Base-by-base conservation (phyloP, 2,113 vertebrate genomes). In the Pedetes capensis region DNA sequence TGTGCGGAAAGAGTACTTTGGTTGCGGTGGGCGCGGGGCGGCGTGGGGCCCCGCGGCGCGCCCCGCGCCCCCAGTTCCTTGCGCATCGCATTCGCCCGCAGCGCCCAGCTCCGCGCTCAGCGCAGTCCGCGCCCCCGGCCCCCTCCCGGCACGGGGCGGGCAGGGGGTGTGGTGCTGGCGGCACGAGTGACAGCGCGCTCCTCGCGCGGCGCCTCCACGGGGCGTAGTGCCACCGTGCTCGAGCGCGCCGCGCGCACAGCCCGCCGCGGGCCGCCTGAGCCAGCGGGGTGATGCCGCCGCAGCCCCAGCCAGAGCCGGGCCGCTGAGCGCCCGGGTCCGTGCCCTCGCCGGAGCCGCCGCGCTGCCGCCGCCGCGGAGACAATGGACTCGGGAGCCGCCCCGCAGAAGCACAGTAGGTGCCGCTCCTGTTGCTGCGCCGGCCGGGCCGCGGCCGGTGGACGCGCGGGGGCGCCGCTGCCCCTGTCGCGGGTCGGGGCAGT, bases 381-480 rank as follows among this genome's bases (percentile, higher is more conserved):
- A 96, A 98, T 98, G 98, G 98, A 98, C 98, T 95, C 98, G 97
- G 98, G 98, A 98, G 98, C 97, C 97, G 97, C 96, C 88, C 97
- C 98, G 49, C 98, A 96, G 96, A 98, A 98, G 96, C 98, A 98
- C 98, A 99, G 98, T 99, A 99, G 98, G 98, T 99, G 97, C 94
- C 91, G 53, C 94, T 90, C 85, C 95, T 44, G 95, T 29, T 42
- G 94, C 95, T 92, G 95, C 49, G 63, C 93, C 64, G 29, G 22
- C 17, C 5, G 87, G 94, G 83, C 89, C 78, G 55, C 14, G 55
- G 63, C 37, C 25, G 42, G 76, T 78, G 91, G 90, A 91, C 95
- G 91, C 90, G 94, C 96, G 94, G 96, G 95, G 94, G 94, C 96
- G 95, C 96, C 64, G 84, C 93, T 64, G 91, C 69, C 84, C 47